Base-by-base conservation (phyloP, 2,888 invertebrate species). In the Brachypterus glaber region DNA sequence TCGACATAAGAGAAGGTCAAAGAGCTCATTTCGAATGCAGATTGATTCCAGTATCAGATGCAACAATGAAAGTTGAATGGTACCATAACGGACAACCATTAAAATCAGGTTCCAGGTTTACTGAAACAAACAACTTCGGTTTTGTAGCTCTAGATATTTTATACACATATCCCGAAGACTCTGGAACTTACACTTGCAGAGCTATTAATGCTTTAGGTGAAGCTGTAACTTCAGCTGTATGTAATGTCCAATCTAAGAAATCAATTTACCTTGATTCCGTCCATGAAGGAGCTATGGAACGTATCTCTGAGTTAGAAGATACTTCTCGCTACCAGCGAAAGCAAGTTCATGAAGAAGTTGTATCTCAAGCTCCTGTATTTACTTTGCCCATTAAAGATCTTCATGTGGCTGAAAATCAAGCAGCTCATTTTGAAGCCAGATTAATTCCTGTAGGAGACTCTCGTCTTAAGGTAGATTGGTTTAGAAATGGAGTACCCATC, bases 131-230 rank as follows among this genome's bases (percentile, higher is more conserved):
- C 59, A 96, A 91, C 67, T 97, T 98, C 62, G 97, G 97, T 29
- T 97, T 92, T 62, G 95, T 96, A 9, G 91, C 95, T 15, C 71
- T 98, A 40, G 97, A 98, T 60, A 93, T 98, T 51, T 79, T 93
- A 72, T 87, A 93, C 51, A 87, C 91, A 41, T 82, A 93, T 56
- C 89, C 95, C 5, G 97, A 97, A 63, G 97, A 98, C 70, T 85
- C 89, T 11, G 98, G 97, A 31, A 86, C 84, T 1, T 98, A 97
- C 62, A 95, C 93, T 1, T 90, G 92, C 63, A 78, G 90, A 55
- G 93, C 96, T 2, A 82, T 78, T 35, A 98, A 96, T 57, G 83
- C 83, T 35, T 72, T 89, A 11, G 97, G 97, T 26, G 88, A 92
- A 70, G 91, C 91, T 18, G 84, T 92, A 9, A 92, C 92, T 33